These are phyloP conservation scores for Nebria ingens DNA, from an alignment of 1,140 invertebrate species.

Conservation along the genomic window DNA sequence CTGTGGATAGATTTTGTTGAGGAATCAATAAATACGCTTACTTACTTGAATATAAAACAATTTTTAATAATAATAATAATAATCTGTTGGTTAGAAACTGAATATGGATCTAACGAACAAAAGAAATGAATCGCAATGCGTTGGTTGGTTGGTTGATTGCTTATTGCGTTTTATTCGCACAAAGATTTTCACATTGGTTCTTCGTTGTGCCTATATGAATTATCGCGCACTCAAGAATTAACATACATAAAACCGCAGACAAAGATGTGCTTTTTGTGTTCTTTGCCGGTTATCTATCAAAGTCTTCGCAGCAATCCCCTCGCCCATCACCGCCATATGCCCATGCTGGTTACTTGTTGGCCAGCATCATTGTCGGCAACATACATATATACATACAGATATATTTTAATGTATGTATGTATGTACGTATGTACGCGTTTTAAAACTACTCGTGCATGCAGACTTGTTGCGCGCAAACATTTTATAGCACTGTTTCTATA, in stretches of 20 bases:
- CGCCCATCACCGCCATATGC: not conserved
- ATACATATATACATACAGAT: conserved; percentile 1
- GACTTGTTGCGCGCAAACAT: not conserved
- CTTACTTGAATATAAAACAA: too few species aligned
- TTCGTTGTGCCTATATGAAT: not conserved
- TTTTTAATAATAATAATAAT: too few species aligned
- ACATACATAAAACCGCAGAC: conserved; percentile 7
- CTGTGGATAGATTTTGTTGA: too few species aligned
- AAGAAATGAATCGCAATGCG: too few species aligned
- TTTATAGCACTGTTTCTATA: conserved; percentile 8
- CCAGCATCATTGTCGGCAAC: too few species aligned
- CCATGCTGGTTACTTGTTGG: not conserved
- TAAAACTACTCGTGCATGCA: conserved; percentile 7
- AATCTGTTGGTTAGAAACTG: too few species aligned
- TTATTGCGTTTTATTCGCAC: not conserved
- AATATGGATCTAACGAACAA: too few species aligned
- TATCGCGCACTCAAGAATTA: conserved; percentile 8
- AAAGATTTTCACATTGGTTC: not conserved
- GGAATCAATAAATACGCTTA: too few species aligned
- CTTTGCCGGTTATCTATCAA: conserved; percentile 9
- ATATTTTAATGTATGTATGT: not conserved
- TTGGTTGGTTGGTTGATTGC: too few species aligned
- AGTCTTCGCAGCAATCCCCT: not conserved
- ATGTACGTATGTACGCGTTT: too few species aligned
- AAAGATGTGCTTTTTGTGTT: conserved; percentile 9